These are phyloP conservation scores for Papilio demoleus DNA, from an alignment of 2,888 invertebrate species.

Conservation along the genomic window DNA sequence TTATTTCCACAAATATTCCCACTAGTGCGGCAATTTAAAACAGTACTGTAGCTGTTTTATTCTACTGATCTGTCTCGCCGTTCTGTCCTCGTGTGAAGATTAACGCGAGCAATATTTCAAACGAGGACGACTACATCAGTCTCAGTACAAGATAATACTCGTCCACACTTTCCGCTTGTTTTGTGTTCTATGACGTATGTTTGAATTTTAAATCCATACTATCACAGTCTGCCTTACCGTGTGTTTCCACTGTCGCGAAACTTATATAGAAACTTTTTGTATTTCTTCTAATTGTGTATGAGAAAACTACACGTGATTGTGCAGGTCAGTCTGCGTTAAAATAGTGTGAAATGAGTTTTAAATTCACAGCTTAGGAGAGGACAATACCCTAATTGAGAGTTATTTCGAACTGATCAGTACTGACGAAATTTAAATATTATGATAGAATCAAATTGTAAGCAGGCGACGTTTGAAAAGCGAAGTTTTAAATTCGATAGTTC, in stretches of 20 bases:
- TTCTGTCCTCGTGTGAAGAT: neutral
- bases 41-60: neutral
- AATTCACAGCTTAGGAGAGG: too few relatives aligned
- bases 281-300: neutral
- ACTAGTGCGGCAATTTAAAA: neutral
- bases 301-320: too few relatives aligned
- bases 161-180: constrained; percentile 21
- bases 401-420: too few relatives aligned
- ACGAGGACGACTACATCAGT: neutral
- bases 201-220: constrained; percentile 23
- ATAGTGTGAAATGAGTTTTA: too few relatives aligned
- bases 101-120: constrained; percentile 15
- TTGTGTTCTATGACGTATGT: neutral
- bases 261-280: neutral
- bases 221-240: neutral
- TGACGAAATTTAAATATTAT: too few relatives aligned
- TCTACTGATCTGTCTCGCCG: neutral
- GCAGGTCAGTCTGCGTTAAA: too few relatives aligned
- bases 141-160: constrained; percentile 10
- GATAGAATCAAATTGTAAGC: too few relatives aligned
- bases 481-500: too few relatives aligned
- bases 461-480: too few relatives aligned
- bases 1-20: too few relatives aligned
- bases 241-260: neutral
- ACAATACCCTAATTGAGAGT: too few relatives aligned